Base-by-base conservation (phyloP, 1,140 invertebrate genomes). In the Euwallacea similis region DNA sequence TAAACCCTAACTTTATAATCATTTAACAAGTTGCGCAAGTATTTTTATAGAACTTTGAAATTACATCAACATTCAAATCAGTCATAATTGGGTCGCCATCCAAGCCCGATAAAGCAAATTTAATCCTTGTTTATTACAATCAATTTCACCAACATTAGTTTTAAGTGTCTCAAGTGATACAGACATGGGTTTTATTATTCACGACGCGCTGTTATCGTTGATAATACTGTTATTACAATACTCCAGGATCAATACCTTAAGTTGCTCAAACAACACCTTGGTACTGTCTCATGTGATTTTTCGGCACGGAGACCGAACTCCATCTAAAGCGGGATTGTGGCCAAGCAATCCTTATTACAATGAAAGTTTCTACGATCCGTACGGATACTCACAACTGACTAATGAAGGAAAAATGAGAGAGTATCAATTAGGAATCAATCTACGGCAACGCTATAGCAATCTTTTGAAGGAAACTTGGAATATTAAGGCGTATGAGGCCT, bases 251-350 rank as follows among this genome's bases (percentile, higher is more conserved):
- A 50, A 7, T 13, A 6, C 46, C 9, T 50, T 50, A 7, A 58
- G 10, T 11, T 58, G 21, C 55, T 2, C 41, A 7, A 58, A 56
- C 16, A 58, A 56, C 33, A 66, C 65, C n/a, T 42, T 66, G 9
- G 65, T 66, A 15, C 53, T 61, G 42, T 13, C 55, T 9, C 65
- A 66, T 47, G 65, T 66, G 11, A 66, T 65, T 55, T 63, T 71
- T 50, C 33, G 92, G 56, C 92, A 94, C 82, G 92, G 92, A 3
- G 89, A 93, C 75, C 85, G 92, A 42, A 88, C 89, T n/a, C 91
- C 92, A 2, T 11, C 85, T 85, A 42, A 41, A 59, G 42, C 61
- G 79, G 69, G 83, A 81, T 79, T 84, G 61, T 92, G 88, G 79
- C 88, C 90, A 0, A 86, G 81, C 6, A 88, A 91, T 76, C 84